Conservation (phyloP, 2,113 vertebrate species). For the Charina bottae region DNA sequence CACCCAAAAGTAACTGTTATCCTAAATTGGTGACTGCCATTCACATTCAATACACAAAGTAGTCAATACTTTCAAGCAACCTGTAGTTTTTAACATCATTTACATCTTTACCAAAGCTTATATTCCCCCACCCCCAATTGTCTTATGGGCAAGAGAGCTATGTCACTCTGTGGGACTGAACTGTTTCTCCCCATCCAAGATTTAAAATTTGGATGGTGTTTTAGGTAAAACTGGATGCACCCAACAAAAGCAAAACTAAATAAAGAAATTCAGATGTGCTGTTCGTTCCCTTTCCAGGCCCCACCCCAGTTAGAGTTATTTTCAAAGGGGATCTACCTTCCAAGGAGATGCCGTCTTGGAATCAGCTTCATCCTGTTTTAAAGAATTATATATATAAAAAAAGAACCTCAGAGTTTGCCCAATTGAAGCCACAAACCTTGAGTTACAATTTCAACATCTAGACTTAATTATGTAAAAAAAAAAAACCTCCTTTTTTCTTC, state of each 20-base stretch:
- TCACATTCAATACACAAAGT: neutral
- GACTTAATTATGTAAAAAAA: neutral
- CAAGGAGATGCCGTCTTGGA: constrained; percentile 92
- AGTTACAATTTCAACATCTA: neutral
- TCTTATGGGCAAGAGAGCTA: neutral
- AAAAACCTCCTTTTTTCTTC: neutral
- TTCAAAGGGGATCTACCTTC: constrained; percentile 83
- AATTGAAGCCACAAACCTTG: neutral
- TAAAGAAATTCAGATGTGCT: no score
- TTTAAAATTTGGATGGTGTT: neutral
- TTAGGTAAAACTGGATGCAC: neutral
- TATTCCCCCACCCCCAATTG: neutral
- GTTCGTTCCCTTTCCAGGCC: neutral
- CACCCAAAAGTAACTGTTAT: neutral
- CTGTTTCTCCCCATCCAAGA: neutral
- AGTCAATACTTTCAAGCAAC: neutral
- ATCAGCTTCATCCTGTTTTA: constrained; percentile 89
- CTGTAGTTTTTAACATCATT: neutral
- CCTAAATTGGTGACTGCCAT: neutral
- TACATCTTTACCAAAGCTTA: neutral
- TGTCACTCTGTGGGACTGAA: neutral
- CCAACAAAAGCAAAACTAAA: no score
- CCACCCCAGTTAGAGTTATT: neutral
- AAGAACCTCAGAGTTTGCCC: neutral
- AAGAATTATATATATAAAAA: constrained; percentile 48